Evolutionary conservation across 2,888 invertebrate species (phyloP).

Genomic region (Thyatira batis): DNA sequence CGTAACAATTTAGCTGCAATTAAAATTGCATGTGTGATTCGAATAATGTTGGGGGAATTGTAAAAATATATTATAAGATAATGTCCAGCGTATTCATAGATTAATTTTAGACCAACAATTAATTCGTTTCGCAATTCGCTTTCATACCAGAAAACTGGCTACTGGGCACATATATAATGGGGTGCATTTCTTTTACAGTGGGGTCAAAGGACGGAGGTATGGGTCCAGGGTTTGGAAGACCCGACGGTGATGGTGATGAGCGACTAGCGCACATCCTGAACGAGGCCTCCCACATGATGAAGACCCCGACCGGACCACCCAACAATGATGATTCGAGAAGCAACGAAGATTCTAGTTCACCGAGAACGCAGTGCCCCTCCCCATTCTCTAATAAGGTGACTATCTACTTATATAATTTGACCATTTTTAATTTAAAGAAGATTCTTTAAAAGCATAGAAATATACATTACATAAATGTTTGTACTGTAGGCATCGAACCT

Average conservation of each 20-base stretch:
- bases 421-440: neutral
- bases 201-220: slow-evolving; percentile 91
- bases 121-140: slow-evolving; percentile 1
- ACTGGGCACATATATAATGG: neutral
- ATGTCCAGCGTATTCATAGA: neutral
- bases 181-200: slow-evolving; percentile 74
- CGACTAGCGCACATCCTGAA: slow-evolving; percentile 95
- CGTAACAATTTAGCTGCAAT: slow-evolving; percentile 71
- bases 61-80: slow-evolving; percentile 2
- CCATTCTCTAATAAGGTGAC: slow-evolving; percentile 88
- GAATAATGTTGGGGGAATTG: slow-evolving; percentile 22
- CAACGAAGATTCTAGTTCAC: slow-evolving; percentile 91
- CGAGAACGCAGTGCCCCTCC: slow-evolving; percentile 89
- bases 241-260: slow-evolving; percentile 92
- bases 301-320: slow-evolving; percentile 79
- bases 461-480: no score
- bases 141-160: neutral
- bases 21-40: slow-evolving; percentile 64
- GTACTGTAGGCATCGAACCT: no score
- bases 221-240: slow-evolving; percentile 87
- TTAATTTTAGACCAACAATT: neutral
- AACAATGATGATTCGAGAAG: slow-evolving; percentile 85
- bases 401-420: neutral
- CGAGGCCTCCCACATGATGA: slow-evolving; percentile 96
- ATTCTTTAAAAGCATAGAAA: no score